Percentiles rank a stretch among this genome's conserved stretches.
Conservation (phyloP, 2,113 vertebrate species). For the Centropus bengalensis region DNA sequence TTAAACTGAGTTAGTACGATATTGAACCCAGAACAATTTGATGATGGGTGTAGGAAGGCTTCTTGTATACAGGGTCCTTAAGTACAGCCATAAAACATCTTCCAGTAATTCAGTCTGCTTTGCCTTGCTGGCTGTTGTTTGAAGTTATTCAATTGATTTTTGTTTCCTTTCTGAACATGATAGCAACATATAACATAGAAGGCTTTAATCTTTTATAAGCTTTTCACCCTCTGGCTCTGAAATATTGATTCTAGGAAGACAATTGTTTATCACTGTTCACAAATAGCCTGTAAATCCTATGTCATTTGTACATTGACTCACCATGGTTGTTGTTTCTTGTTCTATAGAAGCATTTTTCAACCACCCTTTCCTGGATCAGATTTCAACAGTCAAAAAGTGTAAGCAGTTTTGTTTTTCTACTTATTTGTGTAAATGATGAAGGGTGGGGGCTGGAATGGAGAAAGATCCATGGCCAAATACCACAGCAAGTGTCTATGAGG, state of each 20-base stretch:
- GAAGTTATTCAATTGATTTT: slow-evolving; percentile 14
- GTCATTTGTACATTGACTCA: neutral
- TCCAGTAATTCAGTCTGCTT: neutral
- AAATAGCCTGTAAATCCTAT: neutral
- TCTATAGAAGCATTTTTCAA: slow-evolving; percentile 90
- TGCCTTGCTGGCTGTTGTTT: slow-evolving; percentile 11
- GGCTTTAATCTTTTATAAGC: slow-evolving; percentile 49
- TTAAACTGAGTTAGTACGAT: neutral
- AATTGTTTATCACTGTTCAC: slow-evolving; percentile 11
- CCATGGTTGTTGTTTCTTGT: slow-evolving; percentile 8
- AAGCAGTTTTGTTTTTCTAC: slow-evolving; percentile 61
- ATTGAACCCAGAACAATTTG: neutral
- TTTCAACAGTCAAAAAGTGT: slow-evolving; percentile 92
- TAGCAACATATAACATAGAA: neutral
- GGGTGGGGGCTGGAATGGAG: neutral
- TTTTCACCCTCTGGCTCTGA: slow-evolving; percentile 10
- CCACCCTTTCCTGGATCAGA: slow-evolving; percentile 93
- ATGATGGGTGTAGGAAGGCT: neutral
- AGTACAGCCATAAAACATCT: neutral
- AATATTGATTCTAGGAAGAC: slow-evolving; percentile 12
- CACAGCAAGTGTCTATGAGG: neutral
- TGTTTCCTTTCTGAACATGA: neutral
- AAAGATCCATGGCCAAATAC: neutral
- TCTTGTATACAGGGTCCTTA: neutral
- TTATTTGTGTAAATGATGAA: neutral